A percentile compares a stretch with the other conserved stretches of the same genome.
These are phyloP conservation scores for Aphelenchoides avenae DNA, from an alignment of 1,140 invertebrate genomes.

Conservation along the genomic window DNA sequence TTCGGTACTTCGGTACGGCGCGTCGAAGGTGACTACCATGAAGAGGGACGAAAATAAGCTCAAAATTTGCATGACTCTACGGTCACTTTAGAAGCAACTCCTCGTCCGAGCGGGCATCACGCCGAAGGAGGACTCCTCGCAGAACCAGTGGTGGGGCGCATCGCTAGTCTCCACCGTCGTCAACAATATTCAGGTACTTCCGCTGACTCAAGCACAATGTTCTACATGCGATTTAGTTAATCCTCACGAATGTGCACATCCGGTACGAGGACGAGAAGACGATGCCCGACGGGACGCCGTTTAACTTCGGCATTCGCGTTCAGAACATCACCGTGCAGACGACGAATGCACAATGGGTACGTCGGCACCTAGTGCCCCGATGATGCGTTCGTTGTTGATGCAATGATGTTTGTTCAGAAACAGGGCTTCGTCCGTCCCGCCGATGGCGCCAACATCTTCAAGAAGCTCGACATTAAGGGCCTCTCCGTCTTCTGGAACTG, in stretches of 20 bases:
- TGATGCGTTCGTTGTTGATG: too few relatives aligned
- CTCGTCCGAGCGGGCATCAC: slow-evolving; percentile 28
- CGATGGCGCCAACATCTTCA: slow-evolving; percentile 67
- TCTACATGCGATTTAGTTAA: slow-evolving; percentile 63
- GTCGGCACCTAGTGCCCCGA: too few relatives aligned
- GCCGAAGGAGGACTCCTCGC: slow-evolving; percentile 61
- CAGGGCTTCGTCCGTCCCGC: slow-evolving; percentile 63
- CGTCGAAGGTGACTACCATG: too few relatives aligned
- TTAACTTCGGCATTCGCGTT: slow-evolving; percentile 65
- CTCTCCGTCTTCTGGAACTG: slow-evolving; percentile 85
- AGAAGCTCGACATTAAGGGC: slow-evolving; percentile 79
- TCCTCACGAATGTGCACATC: slow-evolving; percentile 65
- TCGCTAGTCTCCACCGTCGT: slow-evolving; percentile 86
- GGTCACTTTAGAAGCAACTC: slow-evolving; percentile 63
- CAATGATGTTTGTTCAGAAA: slow-evolving; percentile 46
- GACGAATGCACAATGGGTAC: slow-evolving; percentile 64
- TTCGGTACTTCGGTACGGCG: too few relatives aligned
- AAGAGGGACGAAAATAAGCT: too few relatives aligned
- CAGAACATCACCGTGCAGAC: slow-evolving; percentile 64
- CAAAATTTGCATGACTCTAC: too few relatives aligned
- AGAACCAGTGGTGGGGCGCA: slow-evolving; percentile 80
- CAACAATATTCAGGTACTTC: slow-evolving; percentile 87
- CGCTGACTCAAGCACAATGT: too few relatives aligned
- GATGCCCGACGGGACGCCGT: slow-evolving; percentile 60
- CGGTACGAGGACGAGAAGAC: slow-evolving; percentile 65